phyloP scores from a whole-genome alignment of 2,888 invertebrate genomes.

The Nomada ruficornis region DNA sequence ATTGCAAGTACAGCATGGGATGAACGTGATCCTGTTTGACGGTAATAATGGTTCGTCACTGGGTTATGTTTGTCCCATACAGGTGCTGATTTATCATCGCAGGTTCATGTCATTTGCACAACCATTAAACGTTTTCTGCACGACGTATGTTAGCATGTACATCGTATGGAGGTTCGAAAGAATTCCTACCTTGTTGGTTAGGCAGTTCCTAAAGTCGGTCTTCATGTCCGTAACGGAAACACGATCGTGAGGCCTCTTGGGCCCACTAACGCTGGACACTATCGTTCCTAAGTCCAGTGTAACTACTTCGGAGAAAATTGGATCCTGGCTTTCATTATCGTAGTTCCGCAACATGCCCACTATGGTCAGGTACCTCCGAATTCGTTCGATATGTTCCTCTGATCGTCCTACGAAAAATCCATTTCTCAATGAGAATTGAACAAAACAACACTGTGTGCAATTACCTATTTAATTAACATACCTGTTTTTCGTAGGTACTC shows the following conservation, averaged over 20 bases:
- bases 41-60: conserved; percentile 77
- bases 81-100: conserved; percentile 71
- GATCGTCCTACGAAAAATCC: conserved; percentile 88
- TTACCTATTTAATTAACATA: conserved; percentile 73
- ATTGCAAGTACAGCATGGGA: conserved; percentile 76
- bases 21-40: conserved; percentile 77
- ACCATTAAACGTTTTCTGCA: not conserved
- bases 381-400: conserved; percentile 90
- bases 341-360: conserved; percentile 95
- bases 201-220: conserved; percentile 93
- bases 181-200: conserved; percentile 92
- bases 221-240: conserved; percentile 97
- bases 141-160: not conserved
- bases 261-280: conserved; percentile 97
- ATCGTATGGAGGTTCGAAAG: not conserved
- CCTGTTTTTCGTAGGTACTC: conserved; percentile 94
- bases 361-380: conserved; percentile 92
- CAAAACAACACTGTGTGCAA: too few relatives aligned
- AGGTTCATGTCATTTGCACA: conserved; percentile 8
- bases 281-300: conserved; percentile 94
- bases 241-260: conserved; percentile 98
- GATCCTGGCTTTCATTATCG: conserved; percentile 90
- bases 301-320: conserved; percentile 93
- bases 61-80: conserved; percentile 81
- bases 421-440: not conserved